A percentile compares a stretch with the other conserved stretches of the same genome.
phyloP scores from a whole-genome alignment of 2,888 invertebrate species.

The Osedax frankpressi region DNA sequence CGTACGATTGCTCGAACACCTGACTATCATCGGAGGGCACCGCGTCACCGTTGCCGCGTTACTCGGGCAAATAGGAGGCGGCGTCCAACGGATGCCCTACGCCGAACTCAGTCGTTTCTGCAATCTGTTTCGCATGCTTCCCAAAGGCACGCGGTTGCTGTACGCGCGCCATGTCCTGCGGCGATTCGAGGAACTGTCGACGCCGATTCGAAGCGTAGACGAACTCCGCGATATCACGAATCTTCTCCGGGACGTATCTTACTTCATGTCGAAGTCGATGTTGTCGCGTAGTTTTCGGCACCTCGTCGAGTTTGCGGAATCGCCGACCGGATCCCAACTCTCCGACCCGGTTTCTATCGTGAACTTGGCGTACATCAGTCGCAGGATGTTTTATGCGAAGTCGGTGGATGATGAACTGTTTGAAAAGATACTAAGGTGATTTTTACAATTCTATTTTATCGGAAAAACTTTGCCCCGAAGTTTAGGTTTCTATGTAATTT shows the following conservation, averaged over 20 bases:
- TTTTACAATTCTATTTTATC: too few relatives aligned
- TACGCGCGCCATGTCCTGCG: background rate
- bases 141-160: background rate
- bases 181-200: background rate
- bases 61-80: background rate
- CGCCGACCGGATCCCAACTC: background rate
- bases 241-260: background rate
- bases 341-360: background rate
- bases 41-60: too few relatives aligned
- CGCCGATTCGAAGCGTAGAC: background rate
- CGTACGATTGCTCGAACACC: background rate
- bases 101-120: background rate
- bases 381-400: background rate
- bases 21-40: conserved; percentile 2
- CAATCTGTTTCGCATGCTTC: conserved; percentile 1
- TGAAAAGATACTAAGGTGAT: background rate
- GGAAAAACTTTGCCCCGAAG: too few relatives aligned
- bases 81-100: background rate
- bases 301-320: background rate
- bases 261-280: conserved; percentile 8
- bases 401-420: background rate
- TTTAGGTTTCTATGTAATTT: too few relatives aligned
- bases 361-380: conserved; percentile 1
- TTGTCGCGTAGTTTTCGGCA: background rate
- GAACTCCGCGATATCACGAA: background rate